These are phyloP conservation scores for Tipula unca DNA, from an alignment of 2,888 invertebrate genomes.

Conservation along the genomic window DNA sequence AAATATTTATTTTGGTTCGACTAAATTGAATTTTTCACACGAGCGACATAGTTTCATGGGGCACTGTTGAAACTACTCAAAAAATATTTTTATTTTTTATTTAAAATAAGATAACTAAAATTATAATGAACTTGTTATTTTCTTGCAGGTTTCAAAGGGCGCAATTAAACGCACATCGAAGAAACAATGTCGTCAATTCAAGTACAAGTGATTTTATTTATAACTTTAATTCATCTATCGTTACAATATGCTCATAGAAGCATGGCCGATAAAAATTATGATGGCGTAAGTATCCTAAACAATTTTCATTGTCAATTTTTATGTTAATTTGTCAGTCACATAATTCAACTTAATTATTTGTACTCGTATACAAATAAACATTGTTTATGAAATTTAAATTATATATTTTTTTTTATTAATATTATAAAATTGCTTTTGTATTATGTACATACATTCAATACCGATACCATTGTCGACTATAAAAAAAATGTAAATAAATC, in stretches of 20 bases:
- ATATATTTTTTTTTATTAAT: not conserved
- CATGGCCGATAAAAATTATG: not conserved
- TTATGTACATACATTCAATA: too few species aligned
- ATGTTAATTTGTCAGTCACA: not conserved
- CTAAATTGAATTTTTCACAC: too few species aligned
- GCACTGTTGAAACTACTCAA: too few species aligned
- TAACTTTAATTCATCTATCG: not conserved
- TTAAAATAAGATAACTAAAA: too few species aligned
- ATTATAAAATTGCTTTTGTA: not conserved
- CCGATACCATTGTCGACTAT: not conserved
- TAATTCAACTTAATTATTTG: not conserved
- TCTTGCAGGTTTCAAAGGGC: not conserved
- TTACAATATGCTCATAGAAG: not conserved
- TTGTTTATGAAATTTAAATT: not conserved
- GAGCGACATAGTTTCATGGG: too few species aligned
- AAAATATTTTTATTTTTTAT: too few species aligned
- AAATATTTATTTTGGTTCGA: too few species aligned
- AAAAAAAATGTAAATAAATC: not conserved
- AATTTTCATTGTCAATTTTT: not conserved
- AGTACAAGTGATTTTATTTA: not conserved
- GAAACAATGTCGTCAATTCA: not conserved
- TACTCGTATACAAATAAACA: not conserved
- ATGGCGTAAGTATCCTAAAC: not conserved
- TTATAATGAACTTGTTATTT: not conserved
- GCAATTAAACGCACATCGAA: not conserved